phyloP scores from a whole-genome alignment of 2,797 vertebrate genomes.

The Hydrophis major region DNA sequence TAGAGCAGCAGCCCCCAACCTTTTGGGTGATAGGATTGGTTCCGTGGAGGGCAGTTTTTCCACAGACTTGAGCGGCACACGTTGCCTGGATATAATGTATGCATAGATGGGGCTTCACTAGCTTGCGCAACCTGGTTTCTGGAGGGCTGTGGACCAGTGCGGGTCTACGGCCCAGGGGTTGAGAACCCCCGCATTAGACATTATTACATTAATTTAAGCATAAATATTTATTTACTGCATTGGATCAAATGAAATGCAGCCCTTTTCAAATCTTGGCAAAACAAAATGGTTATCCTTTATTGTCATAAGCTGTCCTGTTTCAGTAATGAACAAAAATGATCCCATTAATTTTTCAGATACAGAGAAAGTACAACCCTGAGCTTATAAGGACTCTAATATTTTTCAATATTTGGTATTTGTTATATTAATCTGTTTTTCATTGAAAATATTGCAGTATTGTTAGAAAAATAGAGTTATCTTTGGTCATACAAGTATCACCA shows the following conservation, averaged over 20 bases:
- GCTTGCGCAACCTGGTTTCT: too few species aligned
- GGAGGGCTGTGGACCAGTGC: too few species aligned
- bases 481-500: background rate
- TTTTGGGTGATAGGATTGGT: background rate
- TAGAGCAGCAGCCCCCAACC: background rate
- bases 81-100: background rate
- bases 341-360: background rate
- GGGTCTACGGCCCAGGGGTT: too few species aligned
- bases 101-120: background rate
- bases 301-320: background rate
- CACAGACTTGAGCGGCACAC: rapidly evolving
- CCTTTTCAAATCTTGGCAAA: background rate
- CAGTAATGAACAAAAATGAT: background rate
- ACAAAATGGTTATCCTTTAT: background rate
- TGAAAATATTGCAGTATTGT: slow-evolving; percentile 7
- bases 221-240: background rate
- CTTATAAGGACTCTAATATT: background rate
- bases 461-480: background rate
- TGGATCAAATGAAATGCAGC: background rate
- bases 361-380: background rate
- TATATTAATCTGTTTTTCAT: background rate
- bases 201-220: background rate
- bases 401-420: background rate
- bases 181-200: background rate
- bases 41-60: background rate